Evolutionary conservation across 2,888 invertebrate genomes (phyloP).

Genomic region (Lypha dubia): DNA sequence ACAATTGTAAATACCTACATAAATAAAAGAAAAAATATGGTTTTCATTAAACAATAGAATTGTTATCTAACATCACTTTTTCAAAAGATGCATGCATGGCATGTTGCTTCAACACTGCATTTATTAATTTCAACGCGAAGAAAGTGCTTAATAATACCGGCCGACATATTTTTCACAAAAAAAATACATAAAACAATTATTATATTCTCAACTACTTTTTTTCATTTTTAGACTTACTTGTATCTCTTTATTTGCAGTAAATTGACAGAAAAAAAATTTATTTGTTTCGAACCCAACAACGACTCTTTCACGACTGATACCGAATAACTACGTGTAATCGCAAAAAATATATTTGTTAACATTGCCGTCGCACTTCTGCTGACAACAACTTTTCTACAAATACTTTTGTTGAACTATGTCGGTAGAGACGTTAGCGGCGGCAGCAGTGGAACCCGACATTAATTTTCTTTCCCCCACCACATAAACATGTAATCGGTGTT

Average conservation of each 20-base stretch:
- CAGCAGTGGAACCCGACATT: slow-evolving; percentile 1
- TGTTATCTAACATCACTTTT: slow-evolving; percentile 48
- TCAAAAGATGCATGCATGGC: background rate
- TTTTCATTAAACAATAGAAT: background rate
- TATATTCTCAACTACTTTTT: slow-evolving; percentile 25
- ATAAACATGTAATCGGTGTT: too few relatives aligned
- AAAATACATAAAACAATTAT: background rate
- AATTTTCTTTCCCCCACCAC: slow-evolving; percentile 38
- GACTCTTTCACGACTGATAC: slow-evolving; percentile 73
- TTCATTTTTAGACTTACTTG: slow-evolving; percentile 72
- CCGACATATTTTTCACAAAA: slow-evolving; percentile 14
- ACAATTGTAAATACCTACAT: too few relatives aligned
- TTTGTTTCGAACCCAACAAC: slow-evolving; percentile 70
- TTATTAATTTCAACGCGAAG: background rate
- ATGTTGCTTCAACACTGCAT: background rate
- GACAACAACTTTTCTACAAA: slow-evolving; percentile 12
- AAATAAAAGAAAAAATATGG: too few relatives aligned
- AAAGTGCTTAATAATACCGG: slow-evolving; percentile 24
- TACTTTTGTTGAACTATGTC: background rate
- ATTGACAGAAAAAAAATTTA: slow-evolving; percentile 61
- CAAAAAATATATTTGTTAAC: slow-evolving; percentile 59
- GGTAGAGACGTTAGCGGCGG: slow-evolving; percentile 15
- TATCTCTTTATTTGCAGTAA: slow-evolving; percentile 73
- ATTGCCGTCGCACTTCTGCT: slow-evolving; percentile 30
- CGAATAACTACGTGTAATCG: slow-evolving; percentile 65